Base-by-base conservation (phyloP, 2,888 invertebrate species). In the Eilema caniola region DNA sequence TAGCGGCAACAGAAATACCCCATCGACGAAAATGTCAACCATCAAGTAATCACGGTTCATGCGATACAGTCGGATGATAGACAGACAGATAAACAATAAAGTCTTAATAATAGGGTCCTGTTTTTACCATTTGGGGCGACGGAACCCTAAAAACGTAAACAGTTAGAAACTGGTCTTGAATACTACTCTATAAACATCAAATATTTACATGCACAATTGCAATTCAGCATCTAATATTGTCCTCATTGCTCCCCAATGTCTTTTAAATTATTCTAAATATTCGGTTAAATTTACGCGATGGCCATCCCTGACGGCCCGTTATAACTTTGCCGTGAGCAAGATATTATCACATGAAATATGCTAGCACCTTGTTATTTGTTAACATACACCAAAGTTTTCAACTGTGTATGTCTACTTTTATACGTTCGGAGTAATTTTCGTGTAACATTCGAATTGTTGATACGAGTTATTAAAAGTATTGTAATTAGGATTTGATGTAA, bases 251-350 rank as follows among this genome's bases (percentile, higher is more conserved):
- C 80, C 80, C 80, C 61, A 61, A 71, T 57, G 77, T 61, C 61
- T 68, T 31, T 62, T 80, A 78, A 71, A 80, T 75, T 71, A 77
- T 53, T 53, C 56, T 65, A 60, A n/a, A 67, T 67, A 71, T 78
- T 78, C 69, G 71, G 61, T 72, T 77, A 73, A 65, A 75, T 64
- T 64, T 70, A 37, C 31, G 60, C 41, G 47, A 65, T 67, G 73
- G 62, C 61, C 79, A 78, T 79, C 81, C 81, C 81, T 81, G 70
- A 69, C 33, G 61, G 66, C 31, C 68, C 76, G 75, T 80, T 76
- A 75, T 67, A 81, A 78, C 71, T 77, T 78, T 64, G 62, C 62
- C 25, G 59, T 69, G 69, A 60, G 62, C 67, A 78, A 63, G 72
- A 78, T 72, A 67, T 76, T 71, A 77, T 74, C 73, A 68, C 65